Evolutionary conservation across 2,888 invertebrate species (phyloP).

Genomic region (Amphipoea lucens): DNA sequence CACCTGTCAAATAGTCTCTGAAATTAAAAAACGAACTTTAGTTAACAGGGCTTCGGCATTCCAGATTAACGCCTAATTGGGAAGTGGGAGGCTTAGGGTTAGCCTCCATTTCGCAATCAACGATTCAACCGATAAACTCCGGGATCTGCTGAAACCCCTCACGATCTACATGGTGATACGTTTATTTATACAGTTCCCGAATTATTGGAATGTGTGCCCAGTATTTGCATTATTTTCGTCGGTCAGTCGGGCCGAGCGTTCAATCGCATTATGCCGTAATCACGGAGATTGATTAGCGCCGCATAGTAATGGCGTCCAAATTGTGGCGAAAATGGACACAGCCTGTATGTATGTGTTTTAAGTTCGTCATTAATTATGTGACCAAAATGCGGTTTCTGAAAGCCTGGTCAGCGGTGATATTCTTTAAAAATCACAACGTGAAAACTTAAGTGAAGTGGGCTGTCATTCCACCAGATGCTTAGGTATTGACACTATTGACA

Average conservation of each 20-base stretch:
- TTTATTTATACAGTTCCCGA: conserved; percentile 50
- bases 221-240: conserved; percentile 81
- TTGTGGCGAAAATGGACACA: conserved; percentile 66
- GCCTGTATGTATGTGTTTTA: conserved; percentile 37
- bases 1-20: too few species aligned
- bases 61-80: background rate
- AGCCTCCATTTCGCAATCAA: conserved; percentile 17
- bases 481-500: background rate
- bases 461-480: background rate
- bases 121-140: background rate
- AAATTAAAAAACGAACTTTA: too few species aligned
- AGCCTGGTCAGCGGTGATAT: background rate
- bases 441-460: background rate
- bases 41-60: background rate
- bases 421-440: background rate
- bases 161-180: conserved; percentile 35
- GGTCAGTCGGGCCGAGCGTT: conserved; percentile 65
- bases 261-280: conserved; percentile 85
- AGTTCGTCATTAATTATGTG: conserved; percentile 31
- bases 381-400: background rate
- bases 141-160: conserved; percentile 6
- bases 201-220: conserved; percentile 57
- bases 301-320: conserved; percentile 77
- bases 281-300: conserved; percentile 84
- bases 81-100: background rate